Conservation (phyloP, 2,797 vertebrate genomes). For the Moxostoma hubbsi region DNA sequence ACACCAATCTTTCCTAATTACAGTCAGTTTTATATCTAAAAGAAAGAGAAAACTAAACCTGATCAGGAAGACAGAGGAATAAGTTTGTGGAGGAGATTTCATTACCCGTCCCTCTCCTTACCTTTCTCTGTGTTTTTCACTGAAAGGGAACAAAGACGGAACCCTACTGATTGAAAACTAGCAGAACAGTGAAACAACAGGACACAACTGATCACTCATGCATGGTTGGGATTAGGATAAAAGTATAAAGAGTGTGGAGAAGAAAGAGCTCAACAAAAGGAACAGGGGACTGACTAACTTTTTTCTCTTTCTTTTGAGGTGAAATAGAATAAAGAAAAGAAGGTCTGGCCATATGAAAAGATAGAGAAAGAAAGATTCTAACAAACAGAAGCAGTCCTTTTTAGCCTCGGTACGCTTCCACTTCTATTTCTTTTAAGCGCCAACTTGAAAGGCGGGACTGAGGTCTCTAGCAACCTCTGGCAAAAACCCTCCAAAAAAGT, state of each 20-base stretch:
- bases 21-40: slow-evolving; percentile 76
- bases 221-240: slow-evolving; percentile 98
- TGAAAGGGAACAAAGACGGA: slow-evolving; percentile 97
- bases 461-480: slow-evolving; percentile 67
- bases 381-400: slow-evolving; percentile 86
- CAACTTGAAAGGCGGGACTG: slow-evolving; percentile 74
- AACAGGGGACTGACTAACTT: slow-evolving; percentile 97
- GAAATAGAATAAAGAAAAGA: slow-evolving; percentile 77
- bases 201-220: slow-evolving; percentile 98
- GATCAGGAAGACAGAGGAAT: slow-evolving; percentile 84
- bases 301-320: slow-evolving; percentile 82
- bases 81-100: slow-evolving; percentile 89
- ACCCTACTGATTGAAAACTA: slow-evolving; percentile 96
- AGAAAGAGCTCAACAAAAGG: slow-evolving; percentile 95
- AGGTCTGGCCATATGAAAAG: slow-evolving; percentile 82
- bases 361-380: slow-evolving; percentile 84
- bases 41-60: slow-evolving; percentile 64
- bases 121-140: slow-evolving; percentile 91
- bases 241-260: slow-evolving; percentile 94
- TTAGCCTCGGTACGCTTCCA: slow-evolving; percentile 76
- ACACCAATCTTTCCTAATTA: slow-evolving; percentile 79
- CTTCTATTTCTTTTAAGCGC: slow-evolving; percentile 70
- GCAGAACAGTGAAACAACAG: slow-evolving; percentile 99
- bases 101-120: slow-evolving; percentile 90
- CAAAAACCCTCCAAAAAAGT: slow-evolving; percentile 66